Conservation (phyloP, 2,888 invertebrate genomes). For the Pseudococcus viburni region DNA sequence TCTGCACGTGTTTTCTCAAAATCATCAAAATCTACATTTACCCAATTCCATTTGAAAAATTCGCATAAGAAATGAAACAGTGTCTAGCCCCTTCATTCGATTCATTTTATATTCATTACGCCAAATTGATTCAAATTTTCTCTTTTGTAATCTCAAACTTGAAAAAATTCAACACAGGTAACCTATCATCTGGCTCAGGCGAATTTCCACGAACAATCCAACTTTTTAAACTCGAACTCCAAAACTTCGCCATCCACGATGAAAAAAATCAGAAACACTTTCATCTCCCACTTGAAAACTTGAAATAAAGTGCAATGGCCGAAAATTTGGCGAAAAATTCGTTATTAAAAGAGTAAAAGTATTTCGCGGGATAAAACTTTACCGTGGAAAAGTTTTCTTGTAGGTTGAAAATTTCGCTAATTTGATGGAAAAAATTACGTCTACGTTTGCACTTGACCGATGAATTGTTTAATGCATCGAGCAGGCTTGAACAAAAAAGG, state of each 20-base stretch:
- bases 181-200: too few relatives aligned
- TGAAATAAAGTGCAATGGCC: not conserved
- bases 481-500: not conserved
- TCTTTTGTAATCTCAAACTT: too few relatives aligned
- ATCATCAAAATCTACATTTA: too few relatives aligned
- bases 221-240: not conserved
- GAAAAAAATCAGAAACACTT: not conserved
- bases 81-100: too few relatives aligned
- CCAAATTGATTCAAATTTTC: too few relatives aligned
- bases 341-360: not conserved
- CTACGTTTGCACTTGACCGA: not conserved
- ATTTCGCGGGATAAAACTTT: not conserved
- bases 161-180: too few relatives aligned
- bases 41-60: too few relatives aligned
- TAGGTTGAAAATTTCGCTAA: not conserved
- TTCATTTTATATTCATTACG: too few relatives aligned
- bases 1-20: too few relatives aligned
- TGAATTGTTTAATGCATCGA: conserved; percentile 8
- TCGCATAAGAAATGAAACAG: too few relatives aligned
- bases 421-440: not conserved
- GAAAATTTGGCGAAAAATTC: not conserved
- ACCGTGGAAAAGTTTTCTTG: not conserved
- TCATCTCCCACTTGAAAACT: not conserved
- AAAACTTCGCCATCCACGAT: not conserved
- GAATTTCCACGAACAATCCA: too few relatives aligned